Evolutionary conservation across 2,797 vertebrate genomes (phyloP).

Genomic region (Todus mexicanus): DNA sequence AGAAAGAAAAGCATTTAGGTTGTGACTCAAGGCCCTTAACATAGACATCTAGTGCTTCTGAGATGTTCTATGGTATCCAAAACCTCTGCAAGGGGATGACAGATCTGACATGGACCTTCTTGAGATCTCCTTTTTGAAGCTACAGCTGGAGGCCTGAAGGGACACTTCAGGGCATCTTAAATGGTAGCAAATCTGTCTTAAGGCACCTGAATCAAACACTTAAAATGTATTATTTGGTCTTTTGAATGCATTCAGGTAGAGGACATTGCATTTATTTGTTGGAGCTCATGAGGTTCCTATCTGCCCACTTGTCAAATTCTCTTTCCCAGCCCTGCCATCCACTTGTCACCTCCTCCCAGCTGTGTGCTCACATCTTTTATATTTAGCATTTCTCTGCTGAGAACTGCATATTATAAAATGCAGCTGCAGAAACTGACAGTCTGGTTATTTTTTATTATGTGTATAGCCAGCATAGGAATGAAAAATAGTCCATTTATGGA

Average conservation of each 20-base stretch:
- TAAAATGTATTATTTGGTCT: background rate
- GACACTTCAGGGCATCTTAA: background rate
- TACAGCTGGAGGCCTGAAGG: background rate
- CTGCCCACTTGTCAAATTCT: background rate
- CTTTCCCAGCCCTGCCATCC: background rate
- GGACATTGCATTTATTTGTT: background rate
- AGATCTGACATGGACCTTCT: background rate
- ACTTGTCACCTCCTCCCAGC: background rate
- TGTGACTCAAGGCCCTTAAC: background rate
- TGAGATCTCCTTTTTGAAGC: background rate
- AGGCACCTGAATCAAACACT: background rate
- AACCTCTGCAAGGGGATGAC: background rate
- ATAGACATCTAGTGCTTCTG: background rate
- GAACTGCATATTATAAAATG: background rate
- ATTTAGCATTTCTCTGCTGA: constrained; percentile 5
- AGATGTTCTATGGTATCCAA: background rate
- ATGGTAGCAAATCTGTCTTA: background rate
- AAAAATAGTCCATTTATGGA: background rate
- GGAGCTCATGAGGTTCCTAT: background rate
- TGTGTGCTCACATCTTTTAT: background rate
- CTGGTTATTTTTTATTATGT: background rate
- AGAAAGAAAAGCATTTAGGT: background rate
- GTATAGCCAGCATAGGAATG: background rate
- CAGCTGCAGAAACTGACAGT: background rate
- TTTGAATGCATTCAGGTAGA: background rate